These are phyloP conservation scores for Parnassius smintheus DNA, from an alignment of 2,888 invertebrate species.

Conservation along the genomic window DNA sequence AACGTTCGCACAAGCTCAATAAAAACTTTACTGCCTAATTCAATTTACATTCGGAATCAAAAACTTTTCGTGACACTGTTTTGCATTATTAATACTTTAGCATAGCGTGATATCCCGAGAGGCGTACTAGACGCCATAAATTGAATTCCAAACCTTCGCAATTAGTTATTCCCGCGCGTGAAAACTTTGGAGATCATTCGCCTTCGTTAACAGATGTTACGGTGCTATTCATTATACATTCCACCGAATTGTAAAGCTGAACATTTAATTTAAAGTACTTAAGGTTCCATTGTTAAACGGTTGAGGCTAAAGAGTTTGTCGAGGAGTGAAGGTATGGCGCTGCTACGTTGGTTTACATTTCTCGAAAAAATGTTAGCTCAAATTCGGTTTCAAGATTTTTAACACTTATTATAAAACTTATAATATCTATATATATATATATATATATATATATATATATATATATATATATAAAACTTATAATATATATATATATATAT, in stretches of 20 bases:
- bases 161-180: conserved; percentile 82
- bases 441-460: too few relatives aligned
- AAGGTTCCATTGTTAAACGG: conserved; percentile 75
- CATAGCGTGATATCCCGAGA: conserved; percentile 76
- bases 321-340: conserved; percentile 38
- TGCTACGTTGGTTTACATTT: too few relatives aligned
- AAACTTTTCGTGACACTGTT: conserved; percentile 81
- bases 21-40: conserved; percentile 77
- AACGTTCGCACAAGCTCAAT: conserved; percentile 59
- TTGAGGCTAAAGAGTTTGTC: conserved; percentile 61
- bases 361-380: too few relatives aligned
- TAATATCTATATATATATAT: too few relatives aligned
- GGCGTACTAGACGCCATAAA: conserved; percentile 79
- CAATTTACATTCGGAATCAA: conserved; percentile 79
- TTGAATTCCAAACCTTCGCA: conserved; percentile 80
- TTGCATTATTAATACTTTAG: conserved; percentile 81
- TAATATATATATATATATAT: too few relatives aligned
- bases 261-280: conserved; percentile 80
- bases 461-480: too few relatives aligned
- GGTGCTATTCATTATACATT: conserved; percentile 82
- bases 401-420: too few relatives aligned
- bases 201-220: conserved; percentile 82
- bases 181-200: conserved; percentile 81
- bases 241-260: conserved; percentile 80
- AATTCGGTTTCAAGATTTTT: too few relatives aligned